These are phyloP conservation scores for Subanguina moxae DNA, from an alignment of 1,140 invertebrate genomes.

Conservation along the genomic window DNA sequence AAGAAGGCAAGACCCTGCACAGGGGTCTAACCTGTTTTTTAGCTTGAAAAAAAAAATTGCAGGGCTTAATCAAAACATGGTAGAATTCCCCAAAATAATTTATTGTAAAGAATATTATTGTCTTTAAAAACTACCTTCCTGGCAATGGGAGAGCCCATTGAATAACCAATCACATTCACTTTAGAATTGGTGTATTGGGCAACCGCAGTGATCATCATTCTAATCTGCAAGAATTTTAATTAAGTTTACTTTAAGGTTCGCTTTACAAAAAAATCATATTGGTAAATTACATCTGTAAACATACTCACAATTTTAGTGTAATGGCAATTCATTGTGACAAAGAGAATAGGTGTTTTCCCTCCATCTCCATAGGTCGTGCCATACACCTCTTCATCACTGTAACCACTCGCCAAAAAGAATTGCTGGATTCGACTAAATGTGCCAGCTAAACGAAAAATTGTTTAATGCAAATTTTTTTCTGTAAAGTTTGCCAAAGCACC, in stretches of 20 bases:
- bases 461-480: background rate
- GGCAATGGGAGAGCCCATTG: slow-evolving; percentile 57
- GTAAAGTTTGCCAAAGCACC: slow-evolving; percentile 11
- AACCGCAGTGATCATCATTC: slow-evolving; percentile 53
- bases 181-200: slow-evolving; percentile 48
- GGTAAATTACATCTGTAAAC: background rate
- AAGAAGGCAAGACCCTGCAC: too few species aligned
- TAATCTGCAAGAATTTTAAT: slow-evolving; percentile 50
- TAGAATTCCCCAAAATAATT: too few species aligned
- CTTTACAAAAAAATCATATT: background rate
- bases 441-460: slow-evolving; percentile 20
- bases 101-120: too few species aligned
- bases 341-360: slow-evolving; percentile 54
- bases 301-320: slow-evolving; percentile 52
- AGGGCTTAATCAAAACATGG: too few species aligned
- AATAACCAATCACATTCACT: slow-evolving; percentile 56
- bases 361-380: slow-evolving; percentile 58
- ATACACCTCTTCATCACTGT: slow-evolving; percentile 51
- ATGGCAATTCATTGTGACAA: slow-evolving; percentile 57
- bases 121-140: slow-evolving; percentile 46
- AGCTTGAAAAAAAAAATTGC: too few species aligned
- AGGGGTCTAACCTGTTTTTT: too few species aligned
- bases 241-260: too few species aligned
- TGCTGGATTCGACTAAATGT: slow-evolving; percentile 43
- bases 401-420: slow-evolving; percentile 48